Percentiles rank a stretch among this genome's conserved stretches.
Evolutionary conservation across 2,888 invertebrate genomes (phyloP).

Genomic region (Caenorhabditis angaria): DNA sequence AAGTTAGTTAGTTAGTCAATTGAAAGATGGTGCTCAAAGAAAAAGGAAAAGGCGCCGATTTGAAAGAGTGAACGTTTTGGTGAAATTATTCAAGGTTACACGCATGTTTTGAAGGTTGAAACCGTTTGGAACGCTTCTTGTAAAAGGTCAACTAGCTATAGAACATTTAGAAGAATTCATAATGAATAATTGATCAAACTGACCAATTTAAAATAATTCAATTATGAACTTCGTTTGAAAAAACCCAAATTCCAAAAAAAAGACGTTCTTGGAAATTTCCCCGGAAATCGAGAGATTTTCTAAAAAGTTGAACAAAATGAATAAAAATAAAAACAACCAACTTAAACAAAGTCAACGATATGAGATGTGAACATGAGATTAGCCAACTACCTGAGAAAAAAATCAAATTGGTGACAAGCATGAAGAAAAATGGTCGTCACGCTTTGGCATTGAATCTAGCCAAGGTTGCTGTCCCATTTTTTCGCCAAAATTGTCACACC

Average conservation of each 20-base stretch:
- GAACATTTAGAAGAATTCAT: too few relatives aligned
- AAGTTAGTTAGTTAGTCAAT: too few relatives aligned
- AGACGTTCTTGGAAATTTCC: too few relatives aligned
- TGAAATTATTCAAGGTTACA: background rate
- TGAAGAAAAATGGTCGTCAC: constrained; percentile 28
- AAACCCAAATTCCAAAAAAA: too few relatives aligned
- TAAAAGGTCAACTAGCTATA: background rate
- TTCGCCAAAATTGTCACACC: constrained; percentile 19
- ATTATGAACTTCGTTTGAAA: too few relatives aligned
- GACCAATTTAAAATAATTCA: too few relatives aligned
- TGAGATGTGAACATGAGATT: constrained; percentile 39
- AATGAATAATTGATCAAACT: too few relatives aligned
- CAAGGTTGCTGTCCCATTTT: constrained; percentile 34
- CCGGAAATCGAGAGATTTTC: too few relatives aligned
- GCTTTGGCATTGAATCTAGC: constrained; percentile 29
- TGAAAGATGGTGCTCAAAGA: background rate
- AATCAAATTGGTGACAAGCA: background rate
- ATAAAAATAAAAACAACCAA: background rate
- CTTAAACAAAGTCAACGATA: background rate
- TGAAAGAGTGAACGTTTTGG: background rate
- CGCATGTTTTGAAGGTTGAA: background rate
- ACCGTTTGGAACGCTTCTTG: background rate
- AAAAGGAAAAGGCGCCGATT: background rate
- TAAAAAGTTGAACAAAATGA: background rate
- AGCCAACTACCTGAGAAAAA: too few relatives aligned